These are phyloP conservation scores for Spongia lamella DNA, from an alignment of 37 sponge, comb jelly and placozoan genomes.

Conservation along the genomic window DNA sequence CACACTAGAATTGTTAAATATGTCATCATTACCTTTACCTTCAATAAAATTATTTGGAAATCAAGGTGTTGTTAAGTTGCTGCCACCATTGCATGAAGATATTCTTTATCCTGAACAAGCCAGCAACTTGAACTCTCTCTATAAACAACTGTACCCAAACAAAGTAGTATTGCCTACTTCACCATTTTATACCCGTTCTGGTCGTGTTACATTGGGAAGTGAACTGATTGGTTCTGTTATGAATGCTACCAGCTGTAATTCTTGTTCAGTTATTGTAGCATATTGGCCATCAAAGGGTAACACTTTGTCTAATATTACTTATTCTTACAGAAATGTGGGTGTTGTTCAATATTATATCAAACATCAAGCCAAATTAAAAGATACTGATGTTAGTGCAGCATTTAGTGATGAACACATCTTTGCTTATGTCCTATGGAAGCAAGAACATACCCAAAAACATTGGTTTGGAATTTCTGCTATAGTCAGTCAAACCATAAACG, in stretches of 20 bases:
- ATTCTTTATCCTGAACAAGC: background rate
- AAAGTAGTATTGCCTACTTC: background rate
- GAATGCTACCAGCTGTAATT: conserved; percentile 1
- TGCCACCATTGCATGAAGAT: conserved; percentile 12
- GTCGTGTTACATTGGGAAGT: conserved; percentile 14
- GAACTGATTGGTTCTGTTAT: conserved; percentile 40
- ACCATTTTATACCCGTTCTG: conserved; percentile 17
- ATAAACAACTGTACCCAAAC: conserved; percentile 21
- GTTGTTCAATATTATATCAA: conserved; percentile 35
- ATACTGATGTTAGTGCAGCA: background rate
- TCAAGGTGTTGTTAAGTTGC: conserved; percentile 10
- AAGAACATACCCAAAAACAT: conserved; percentile 15
- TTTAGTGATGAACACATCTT: conserved; percentile 4
- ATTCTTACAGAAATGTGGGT: background rate
- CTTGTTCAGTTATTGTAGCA: conserved; percentile 31
- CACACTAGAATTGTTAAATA: background rate
- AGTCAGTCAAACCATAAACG: background rate
- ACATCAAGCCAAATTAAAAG: conserved; percentile 6
- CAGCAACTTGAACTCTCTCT: background rate
- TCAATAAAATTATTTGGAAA: background rate
- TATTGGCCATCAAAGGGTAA: conserved; percentile 37
- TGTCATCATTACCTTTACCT: background rate
- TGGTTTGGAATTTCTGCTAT: conserved; percentile 39
- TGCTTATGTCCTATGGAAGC: conserved; percentile 43
- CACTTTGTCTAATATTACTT: conserved; percentile 2